Percentiles rank a stretch among this genome's conserved stretches.
Conservation (phyloP, 2,888 invertebrate genomes). For the Eilema depressum region DNA sequence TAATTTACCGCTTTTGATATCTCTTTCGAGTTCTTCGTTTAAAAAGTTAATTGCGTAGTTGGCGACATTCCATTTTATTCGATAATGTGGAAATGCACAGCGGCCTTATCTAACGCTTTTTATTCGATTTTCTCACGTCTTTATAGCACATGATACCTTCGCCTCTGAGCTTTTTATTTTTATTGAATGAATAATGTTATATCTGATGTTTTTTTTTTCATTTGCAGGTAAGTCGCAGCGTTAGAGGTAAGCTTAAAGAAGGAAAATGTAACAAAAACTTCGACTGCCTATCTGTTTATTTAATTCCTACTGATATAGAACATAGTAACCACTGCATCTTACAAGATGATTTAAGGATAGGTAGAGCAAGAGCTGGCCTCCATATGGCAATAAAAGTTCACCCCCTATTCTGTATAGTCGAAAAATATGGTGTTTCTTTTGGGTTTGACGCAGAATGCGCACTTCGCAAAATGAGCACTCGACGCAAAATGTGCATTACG, state of each 20-base stretch:
- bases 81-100: conserved; percentile 61
- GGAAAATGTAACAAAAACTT: background rate
- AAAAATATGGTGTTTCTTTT: too few relatives aligned
- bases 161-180: conserved; percentile 18
- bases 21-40: conserved; percentile 48
- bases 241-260: background rate
- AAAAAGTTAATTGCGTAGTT: conserved; percentile 62
- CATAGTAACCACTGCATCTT: too few relatives aligned
- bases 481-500: too few relatives aligned
- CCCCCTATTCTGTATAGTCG: too few relatives aligned
- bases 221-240: conserved; percentile 9
- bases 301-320: too few relatives aligned
- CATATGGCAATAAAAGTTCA: too few relatives aligned
- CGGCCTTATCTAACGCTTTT: conserved; percentile 53
- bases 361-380: too few relatives aligned
- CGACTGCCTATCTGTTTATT: too few relatives aligned
- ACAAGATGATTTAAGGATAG: background rate
- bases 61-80: conserved; percentile 56
- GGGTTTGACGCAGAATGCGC: too few relatives aligned
- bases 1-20: conserved; percentile 42
- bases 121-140: conserved; percentile 48
- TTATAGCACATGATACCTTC: conserved; percentile 17
- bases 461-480: too few relatives aligned
- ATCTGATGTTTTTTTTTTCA: background rate
- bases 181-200: conserved; percentile 1